Evolutionary conservation across 37 sponge, comb jelly and placozoan genomes (phyloP), one percentile per base, ranked within the genome.

Genomic region (Beroe forskalii): DNA sequence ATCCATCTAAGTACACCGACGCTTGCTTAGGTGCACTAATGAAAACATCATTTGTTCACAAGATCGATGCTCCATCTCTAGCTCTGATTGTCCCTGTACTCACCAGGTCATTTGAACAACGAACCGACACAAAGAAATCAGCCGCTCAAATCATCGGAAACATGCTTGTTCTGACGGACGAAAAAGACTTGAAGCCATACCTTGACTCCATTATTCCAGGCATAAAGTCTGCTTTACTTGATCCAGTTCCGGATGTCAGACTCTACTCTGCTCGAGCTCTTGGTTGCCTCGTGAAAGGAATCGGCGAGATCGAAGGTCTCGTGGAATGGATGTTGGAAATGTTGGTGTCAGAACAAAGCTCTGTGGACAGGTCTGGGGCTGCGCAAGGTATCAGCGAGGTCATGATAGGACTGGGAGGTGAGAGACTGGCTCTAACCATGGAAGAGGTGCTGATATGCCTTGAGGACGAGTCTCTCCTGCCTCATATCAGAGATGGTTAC

Each of bases 81-180:
- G 99, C 99, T 0, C 94, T 99, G 41, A 96, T 99, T 40, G 95
- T 99, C 93, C 99, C 99, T 23, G 95, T 95, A 14, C 89, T 99
- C 22, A 90, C 94, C 44, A 64, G 95, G 27, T 92, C 97, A 0
- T 94, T 99, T 41, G 92, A 95, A 12, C 90, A 94, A 1, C 90
- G 99, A 6, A 93, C 99, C 0, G 99, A 99, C 61, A 93, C 94
- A 32, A 99, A 96, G 94, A 96, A 95, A 76, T 93, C 94, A 93
- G 97, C 99, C 32, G 94, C 96, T 30, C 95, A 96, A 92, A 94
- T 99, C 64, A 95, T 99, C 38, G 95, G 95, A 32, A 94, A 93
- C 93, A 96, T 99, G 97, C 95, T 95, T 62, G 69, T 93, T 3
- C 90, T 96, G 41, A 99, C 99, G 0, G 97, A 99, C 76, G 90